Base-by-base conservation (phyloP, 2,113 vertebrate species). In the Trichechus manatus region DNA sequence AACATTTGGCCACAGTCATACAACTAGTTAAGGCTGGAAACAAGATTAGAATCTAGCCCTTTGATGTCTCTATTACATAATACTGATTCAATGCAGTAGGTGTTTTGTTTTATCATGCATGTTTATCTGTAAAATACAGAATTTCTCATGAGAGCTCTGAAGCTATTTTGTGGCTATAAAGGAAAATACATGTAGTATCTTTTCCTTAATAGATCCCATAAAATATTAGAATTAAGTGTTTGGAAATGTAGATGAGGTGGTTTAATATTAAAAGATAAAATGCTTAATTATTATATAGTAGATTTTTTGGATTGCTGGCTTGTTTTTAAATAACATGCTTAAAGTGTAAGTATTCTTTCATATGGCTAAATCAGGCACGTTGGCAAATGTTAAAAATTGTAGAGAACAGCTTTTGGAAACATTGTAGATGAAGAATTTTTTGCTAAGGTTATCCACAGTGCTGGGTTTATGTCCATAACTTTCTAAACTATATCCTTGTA, bases 221-320 rank as follows among this genome's bases (percentile, higher is more conserved):
- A 83, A 86, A n/a, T 77, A 59, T 25, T 80, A 64, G 3, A 19
- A 75, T 86, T 47, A 50, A 87, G 31, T 82, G 63, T 72, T 95
- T 64, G 15, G 47, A 66, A 87, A 75, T 79, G 2, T 93, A 61
- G 47, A 53, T 68, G 90, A 81, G 56, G 53, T 59, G 20, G 6
- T 64, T 92, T 68, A 78, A 63, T 86, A 47, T 91, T 95, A 77
- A 95, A 94, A 90, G 44, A 6, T 33, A 70, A 70, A 53, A 53
- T 84, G n/a, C 53, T 87, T 42, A 75, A 31, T 83, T 31, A 39
- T 50, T 42, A 63, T 90, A 29, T 50, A 66, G 70, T 90, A 72
- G 74, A 31, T 87, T 91, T 93, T 95, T 88, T 27, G 78, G 2
- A 19, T 80, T 63, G n/a, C 59, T 79, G 9, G 50, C 33, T 25